Base-by-base conservation (phyloP, 2,113 vertebrate species). In the Entomyzon cyanotis region DNA sequence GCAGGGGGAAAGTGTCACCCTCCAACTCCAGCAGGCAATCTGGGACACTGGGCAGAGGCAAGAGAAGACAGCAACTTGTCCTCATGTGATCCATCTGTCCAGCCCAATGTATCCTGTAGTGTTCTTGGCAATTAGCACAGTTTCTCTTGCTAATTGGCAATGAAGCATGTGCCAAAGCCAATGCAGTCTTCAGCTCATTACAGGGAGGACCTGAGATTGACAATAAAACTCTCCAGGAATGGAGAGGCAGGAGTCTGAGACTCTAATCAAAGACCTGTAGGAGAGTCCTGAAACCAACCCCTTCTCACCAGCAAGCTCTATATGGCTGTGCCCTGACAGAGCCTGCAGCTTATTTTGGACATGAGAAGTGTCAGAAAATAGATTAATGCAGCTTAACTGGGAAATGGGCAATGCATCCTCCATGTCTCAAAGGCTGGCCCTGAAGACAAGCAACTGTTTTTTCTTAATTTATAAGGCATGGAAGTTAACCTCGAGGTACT, bases 81-180 rank as follows among this genome's bases (percentile, higher is more conserved):
- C 2, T 10, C 80, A 49, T 31, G 8, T 44, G 39, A 19, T 10
- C 73, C 39, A 2, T 27, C n/a, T n/a, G 31, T 23, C 42, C 42
- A 7, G 1, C 21, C 28, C 6, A 33, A 9, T 3, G 0, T 1
- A 44, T 10, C 79, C 23, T 7, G 2, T 7, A 15, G 33, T 12
- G 12, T 5, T 75, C 56, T 50, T 30, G 42, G 28, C 9, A 46
- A 87, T 44, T 46, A 68, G 13, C 58, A 75, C 11, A 16, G 20
- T 60, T 86, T 53, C 50, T 89, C 25, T 30, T 46, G 20, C 68
- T 41, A 67, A 58, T 10, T 33, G 44, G 49, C 55, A 69, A 64
- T 20, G 27, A 28, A 41, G 24, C 11, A 37, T 1, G 2, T 39
- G 35, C 49, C 44, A 82, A 47, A 68, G 4, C 25, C 42, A 17